These are phyloP conservation scores for Dicentrarchus labrax DNA, from an alignment of 2,113 vertebrate species.

Conservation along the genomic window DNA sequence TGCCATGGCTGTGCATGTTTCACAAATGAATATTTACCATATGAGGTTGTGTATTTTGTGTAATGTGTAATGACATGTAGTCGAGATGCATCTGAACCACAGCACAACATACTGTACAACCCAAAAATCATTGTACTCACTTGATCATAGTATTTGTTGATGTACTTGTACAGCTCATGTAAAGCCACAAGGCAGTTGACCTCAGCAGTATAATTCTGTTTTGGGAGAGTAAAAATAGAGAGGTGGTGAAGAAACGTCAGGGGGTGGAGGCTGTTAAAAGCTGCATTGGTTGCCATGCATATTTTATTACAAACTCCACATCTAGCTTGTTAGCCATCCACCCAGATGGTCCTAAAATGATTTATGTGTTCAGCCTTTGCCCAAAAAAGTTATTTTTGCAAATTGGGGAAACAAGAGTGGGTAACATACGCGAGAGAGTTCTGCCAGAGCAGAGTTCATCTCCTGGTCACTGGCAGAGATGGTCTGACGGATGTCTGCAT, in stretches of 20 bases:
- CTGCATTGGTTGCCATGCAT: slow-evolving; percentile 34
- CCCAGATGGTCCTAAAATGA: slow-evolving; percentile 24
- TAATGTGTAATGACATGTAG: background rate
- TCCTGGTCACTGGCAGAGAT: slow-evolving; percentile 97
- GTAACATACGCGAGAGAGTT: slow-evolving; percentile 91
- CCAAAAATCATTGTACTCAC: slow-evolving; percentile 80
- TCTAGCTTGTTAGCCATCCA: slow-evolving; percentile 8
- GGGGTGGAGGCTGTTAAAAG: slow-evolving; percentile 29
- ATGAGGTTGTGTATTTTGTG: no score
- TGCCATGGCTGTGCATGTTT: no score
- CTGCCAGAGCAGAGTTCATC: slow-evolving; percentile 97
- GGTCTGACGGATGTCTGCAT: slow-evolving; percentile 94
- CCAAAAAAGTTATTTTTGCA: slow-evolving; percentile 11
- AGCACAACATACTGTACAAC: background rate
- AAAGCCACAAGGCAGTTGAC: slow-evolving; percentile 95
- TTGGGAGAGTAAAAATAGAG: slow-evolving; percentile 43
- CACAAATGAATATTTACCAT: no score
- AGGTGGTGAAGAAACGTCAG: slow-evolving; percentile 21
- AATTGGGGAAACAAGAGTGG: background rate
- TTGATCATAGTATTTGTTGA: slow-evolving; percentile 99
- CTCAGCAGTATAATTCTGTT: slow-evolving; percentile 94
- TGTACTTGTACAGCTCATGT: slow-evolving; percentile 98
- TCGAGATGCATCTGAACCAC: background rate
- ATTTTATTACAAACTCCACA: slow-evolving; percentile 48
- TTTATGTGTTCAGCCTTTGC: slow-evolving; percentile 29